phyloP scores from a whole-genome alignment of 2,113 vertebrate genomes.

The Lota lota region DNA sequence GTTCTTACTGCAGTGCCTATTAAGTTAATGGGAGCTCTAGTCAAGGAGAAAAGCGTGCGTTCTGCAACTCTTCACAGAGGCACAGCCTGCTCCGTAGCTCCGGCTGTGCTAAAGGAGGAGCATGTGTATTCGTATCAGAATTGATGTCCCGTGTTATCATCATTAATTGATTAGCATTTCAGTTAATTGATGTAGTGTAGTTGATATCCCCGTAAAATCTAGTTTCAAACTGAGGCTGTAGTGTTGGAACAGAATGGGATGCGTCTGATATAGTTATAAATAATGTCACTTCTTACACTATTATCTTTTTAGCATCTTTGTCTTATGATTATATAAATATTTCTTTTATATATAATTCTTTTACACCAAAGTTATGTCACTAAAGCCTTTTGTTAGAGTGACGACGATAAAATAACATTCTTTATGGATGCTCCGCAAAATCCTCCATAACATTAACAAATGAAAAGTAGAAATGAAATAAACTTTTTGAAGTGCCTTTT shows the following conservation, averaged over 20 bases:
- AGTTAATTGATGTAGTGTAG: not conserved
- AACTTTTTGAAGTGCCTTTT: conserved; percentile 37
- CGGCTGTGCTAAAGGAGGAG: conserved; percentile 9
- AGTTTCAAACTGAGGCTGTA: too few species aligned
- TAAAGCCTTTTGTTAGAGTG: not conserved
- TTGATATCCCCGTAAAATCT: not conserved
- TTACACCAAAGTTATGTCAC: not conserved
- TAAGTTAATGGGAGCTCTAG: conserved; percentile 53
- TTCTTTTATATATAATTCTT: not conserved
- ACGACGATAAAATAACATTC: not conserved
- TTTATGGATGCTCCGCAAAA: not conserved
- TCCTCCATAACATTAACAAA: not conserved
- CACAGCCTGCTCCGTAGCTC: conserved; percentile 14
- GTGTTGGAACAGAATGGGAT: too few species aligned
- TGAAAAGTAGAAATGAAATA: not conserved
- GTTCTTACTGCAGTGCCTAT: conserved; percentile 35
- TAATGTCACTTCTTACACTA: too few species aligned
- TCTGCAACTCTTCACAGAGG: conserved; percentile 17
- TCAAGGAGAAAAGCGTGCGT: conserved; percentile 40
- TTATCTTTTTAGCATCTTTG: too few species aligned
- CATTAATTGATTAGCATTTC: conserved; percentile 11
- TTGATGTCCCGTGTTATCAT: conserved; percentile 16
- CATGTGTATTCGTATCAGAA: conserved; percentile 6
- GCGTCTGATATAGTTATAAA: too few species aligned
- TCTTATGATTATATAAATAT: not conserved